phyloP scores from a whole-genome alignment of 2,797 vertebrate genomes.

The Bryconaethiops microstoma region DNA sequence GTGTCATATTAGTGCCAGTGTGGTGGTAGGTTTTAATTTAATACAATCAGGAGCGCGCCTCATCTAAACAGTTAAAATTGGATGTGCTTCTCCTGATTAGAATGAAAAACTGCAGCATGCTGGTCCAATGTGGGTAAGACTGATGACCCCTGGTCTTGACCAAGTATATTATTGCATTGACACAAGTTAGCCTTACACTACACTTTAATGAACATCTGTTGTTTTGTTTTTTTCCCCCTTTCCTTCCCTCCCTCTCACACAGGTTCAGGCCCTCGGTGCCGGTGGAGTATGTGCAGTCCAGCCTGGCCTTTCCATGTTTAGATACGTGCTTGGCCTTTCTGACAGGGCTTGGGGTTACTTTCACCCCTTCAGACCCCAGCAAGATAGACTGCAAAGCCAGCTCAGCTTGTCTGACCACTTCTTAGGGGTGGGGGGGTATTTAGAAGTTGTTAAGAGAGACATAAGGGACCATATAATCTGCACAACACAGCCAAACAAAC shows the following conservation, averaged over 20 bases:
- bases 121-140: neutral
- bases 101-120: too few species aligned
- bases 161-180: neutral
- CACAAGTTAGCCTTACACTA: neutral
- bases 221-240: too few species aligned
- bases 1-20: too few species aligned
- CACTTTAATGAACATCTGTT: too few species aligned
- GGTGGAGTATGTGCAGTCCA: slow-evolving; percentile 89
- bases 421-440: slow-evolving; percentile 62
- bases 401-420: slow-evolving; percentile 82
- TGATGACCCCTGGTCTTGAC: neutral
- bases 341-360: slow-evolving; percentile 84
- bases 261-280: slow-evolving; percentile 82
- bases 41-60: too few species aligned
- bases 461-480: slow-evolving; percentile 48
- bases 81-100: neutral
- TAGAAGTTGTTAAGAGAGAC: neutral
- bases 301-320: slow-evolving; percentile 88
- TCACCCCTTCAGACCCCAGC: slow-evolving; percentile 80
- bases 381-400: slow-evolving; percentile 94
- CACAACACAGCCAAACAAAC: slow-evolving; percentile 39
- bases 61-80: too few species aligned
- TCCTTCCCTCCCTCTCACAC: slow-evolving; percentile 34
- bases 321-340: slow-evolving; percentile 90
- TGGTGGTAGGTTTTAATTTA: too few species aligned